phyloP scores from a whole-genome alignment of 2,888 invertebrate genomes.

The Micropterix aruncella region DNA sequence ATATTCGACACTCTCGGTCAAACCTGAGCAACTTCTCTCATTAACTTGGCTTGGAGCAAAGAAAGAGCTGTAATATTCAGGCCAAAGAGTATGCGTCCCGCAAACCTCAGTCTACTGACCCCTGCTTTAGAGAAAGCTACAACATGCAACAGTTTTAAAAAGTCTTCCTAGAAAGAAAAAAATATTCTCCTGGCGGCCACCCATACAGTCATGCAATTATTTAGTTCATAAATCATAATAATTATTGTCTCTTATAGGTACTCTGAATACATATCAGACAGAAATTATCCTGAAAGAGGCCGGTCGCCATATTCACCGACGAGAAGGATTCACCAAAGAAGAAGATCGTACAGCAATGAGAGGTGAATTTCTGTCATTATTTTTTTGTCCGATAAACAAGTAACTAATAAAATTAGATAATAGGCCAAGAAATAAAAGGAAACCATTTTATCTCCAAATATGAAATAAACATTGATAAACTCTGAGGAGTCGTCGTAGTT shows the following conservation, averaged over 20 bases:
- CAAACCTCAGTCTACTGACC: background rate
- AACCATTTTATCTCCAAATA: too few species aligned
- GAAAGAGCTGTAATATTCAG: too few species aligned
- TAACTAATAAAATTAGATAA: too few species aligned
- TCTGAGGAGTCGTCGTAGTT: too few species aligned
- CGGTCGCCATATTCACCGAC: conserved; percentile 10
- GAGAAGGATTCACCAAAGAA: conserved; percentile 8
- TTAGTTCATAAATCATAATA: background rate
- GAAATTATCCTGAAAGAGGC: conserved; percentile 5
- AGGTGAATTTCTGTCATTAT: conserved; percentile 12
- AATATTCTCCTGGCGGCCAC: too few species aligned
- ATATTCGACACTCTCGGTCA: too few species aligned
- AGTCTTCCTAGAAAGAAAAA: background rate
- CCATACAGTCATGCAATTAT: background rate
- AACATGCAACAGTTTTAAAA: background rate
- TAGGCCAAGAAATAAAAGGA: too few species aligned
- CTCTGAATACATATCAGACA: background rate
- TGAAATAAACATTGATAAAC: too few species aligned
- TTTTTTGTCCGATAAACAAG: too few species aligned
- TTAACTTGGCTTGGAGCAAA: too few species aligned
- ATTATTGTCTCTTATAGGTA: background rate
- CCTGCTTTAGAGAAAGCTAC: background rate
- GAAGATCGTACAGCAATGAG: conserved; percentile 9
- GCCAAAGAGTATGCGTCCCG: background rate
- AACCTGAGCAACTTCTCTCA: too few species aligned